Conservation (phyloP, 2,113 vertebrate species). For the Pangasianodon gigas region DNA sequence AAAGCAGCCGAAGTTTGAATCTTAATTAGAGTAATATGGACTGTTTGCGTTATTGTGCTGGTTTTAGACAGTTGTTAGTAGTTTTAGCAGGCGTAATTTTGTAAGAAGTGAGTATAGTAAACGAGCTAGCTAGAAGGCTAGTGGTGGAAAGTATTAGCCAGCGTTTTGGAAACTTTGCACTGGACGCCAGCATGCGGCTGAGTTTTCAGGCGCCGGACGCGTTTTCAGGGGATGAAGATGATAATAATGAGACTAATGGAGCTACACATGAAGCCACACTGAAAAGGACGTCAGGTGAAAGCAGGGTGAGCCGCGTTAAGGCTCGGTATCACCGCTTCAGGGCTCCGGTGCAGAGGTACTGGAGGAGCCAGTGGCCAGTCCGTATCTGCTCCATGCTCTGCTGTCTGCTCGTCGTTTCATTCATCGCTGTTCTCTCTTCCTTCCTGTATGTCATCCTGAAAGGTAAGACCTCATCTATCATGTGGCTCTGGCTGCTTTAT, state of each 20-base stretch:
- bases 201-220: background rate
- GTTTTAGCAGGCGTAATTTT: background rate
- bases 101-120: background rate
- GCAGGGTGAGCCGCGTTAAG: background rate
- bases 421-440: constrained; percentile 47
- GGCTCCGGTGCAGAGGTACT: constrained; percentile 4
- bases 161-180: background rate
- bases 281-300: background rate
- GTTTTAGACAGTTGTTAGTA: background rate
- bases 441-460: constrained; percentile 52
- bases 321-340: background rate
- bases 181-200: background rate
- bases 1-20: background rate
- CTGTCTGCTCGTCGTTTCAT: constrained; percentile 39
- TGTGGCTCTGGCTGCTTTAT: background rate
- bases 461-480: constrained; percentile 28
- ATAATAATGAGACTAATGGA: background rate
- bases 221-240: constrained; percentile 45
- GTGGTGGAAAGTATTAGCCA: too few relatives aligned
- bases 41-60: background rate
- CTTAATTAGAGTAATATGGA: background rate
- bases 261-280: too few relatives aligned
- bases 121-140: background rate
- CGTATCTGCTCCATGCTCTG: constrained; percentile 43
- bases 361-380: constrained; percentile 44